These are phyloP conservation scores for Pelvicachromis taeniatus DNA, from an alignment of 2,113 vertebrate genomes.

Conservation along the genomic window DNA sequence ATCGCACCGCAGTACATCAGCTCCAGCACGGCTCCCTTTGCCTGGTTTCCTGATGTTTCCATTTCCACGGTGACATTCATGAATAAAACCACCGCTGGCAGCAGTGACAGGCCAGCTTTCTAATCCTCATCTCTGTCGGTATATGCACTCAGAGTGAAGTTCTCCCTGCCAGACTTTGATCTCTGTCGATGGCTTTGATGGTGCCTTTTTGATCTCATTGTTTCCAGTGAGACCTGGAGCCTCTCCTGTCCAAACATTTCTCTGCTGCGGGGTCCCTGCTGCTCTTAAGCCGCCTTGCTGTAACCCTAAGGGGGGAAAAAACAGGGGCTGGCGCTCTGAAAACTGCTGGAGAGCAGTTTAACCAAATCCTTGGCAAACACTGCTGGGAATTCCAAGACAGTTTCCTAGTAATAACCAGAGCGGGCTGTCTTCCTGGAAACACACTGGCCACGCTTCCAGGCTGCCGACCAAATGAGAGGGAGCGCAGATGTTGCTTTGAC, in stretches of 20 bases:
- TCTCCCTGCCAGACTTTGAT: slow-evolving; percentile 9
- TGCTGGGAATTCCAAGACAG: neutral
- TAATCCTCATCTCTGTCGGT: neutral
- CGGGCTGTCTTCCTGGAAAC: slow-evolving; percentile 7
- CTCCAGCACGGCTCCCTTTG: neutral
- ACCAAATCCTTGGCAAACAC: slow-evolving; percentile 8
- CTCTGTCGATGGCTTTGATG: neutral
- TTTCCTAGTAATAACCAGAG: slow-evolving; percentile 3
- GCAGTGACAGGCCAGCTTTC: neutral
- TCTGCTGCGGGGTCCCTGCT: neutral
- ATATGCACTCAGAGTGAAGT: neutral
- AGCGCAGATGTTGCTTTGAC: neutral
- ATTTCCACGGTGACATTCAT: neutral
- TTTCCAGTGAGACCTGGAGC: slow-evolving; percentile 31
- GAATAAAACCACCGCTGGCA: neutral
- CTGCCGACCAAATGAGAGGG: neutral
- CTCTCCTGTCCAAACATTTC: slow-evolving; percentile 46
- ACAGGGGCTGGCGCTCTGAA: neutral
- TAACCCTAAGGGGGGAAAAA: neutral
- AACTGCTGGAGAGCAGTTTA: neutral
- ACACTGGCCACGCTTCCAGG: neutral
- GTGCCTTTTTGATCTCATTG: slow-evolving; percentile 21
- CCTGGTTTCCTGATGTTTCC: neutral
- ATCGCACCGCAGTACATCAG: neutral
- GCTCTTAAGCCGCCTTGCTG: neutral